phyloP scores from a whole-genome alignment of 2,797 vertebrate genomes.

The Mergus octosetaceus region DNA sequence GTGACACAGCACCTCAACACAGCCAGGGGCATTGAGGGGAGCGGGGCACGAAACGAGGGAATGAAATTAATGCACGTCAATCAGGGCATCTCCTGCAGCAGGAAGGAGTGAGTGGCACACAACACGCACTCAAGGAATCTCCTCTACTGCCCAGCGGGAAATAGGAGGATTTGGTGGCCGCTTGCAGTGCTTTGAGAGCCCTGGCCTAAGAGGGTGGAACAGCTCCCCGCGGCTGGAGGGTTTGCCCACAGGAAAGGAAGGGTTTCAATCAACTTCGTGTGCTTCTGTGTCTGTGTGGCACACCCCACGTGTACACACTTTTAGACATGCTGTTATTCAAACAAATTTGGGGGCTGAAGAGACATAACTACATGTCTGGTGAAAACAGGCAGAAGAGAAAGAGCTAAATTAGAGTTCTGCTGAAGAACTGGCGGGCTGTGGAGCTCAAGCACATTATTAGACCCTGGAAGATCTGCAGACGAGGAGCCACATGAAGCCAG shows the following conservation, averaged over 20 bases:
- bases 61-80: neutral
- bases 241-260: neutral
- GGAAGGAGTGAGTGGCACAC: neutral
- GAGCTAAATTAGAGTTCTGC: neutral
- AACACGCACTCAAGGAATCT: neutral
- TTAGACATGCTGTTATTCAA: neutral
- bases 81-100: neutral
- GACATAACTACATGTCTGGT: neutral
- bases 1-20: neutral
- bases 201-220: neutral
- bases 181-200: neutral
- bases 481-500: neutral
- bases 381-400: neutral
- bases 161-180: neutral
- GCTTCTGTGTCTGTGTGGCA: neutral
- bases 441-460: neutral
- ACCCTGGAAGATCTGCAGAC: neutral
- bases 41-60: neutral
- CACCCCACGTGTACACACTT: rapidly evolving
- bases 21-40: neutral
- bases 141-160: neutral
- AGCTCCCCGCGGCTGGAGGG: neutral
- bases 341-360: neutral
- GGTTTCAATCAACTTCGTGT: neutral
- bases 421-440: neutral